Conservation (phyloP, 2,797 vertebrate genomes). For the Periparus ater region DNA sequence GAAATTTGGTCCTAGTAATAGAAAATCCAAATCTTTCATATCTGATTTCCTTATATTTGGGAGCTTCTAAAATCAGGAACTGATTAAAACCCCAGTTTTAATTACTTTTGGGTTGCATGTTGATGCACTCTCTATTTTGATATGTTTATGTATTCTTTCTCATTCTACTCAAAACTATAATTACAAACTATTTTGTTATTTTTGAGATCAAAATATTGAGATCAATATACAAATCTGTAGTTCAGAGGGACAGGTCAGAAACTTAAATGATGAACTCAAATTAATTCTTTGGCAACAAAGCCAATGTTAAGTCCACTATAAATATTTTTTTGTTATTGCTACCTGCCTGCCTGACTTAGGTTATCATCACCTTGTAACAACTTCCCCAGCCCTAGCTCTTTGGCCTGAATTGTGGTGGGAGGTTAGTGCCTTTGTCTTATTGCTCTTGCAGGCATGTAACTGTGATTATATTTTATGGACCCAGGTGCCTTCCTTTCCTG, state of each 20-base stretch:
- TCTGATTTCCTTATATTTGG: rapidly evolving
- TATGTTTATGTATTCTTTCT: not conserved
- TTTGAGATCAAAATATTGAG: not conserved
- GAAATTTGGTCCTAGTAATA: not conserved
- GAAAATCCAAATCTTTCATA: not conserved
- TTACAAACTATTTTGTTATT: not conserved
- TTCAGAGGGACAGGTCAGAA: not conserved
- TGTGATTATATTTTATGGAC: not conserved
- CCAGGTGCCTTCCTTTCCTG: not conserved
- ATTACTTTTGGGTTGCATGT: not conserved
- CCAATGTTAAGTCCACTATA: not conserved
- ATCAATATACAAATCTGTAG: not conserved
- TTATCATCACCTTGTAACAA: not conserved
- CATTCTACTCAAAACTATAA: not conserved
- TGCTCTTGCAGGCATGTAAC: not conserved
- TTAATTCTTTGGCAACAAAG: not conserved
- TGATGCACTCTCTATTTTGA: not conserved
- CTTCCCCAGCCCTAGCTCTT: not conserved
- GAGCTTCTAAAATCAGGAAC: not conserved
- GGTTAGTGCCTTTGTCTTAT: not conserved
- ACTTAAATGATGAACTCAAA: not conserved
- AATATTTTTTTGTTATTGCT: not conserved
- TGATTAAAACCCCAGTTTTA: not conserved
- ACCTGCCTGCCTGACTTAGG: not conserved
- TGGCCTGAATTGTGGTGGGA: not conserved